A percentile compares a stretch with the other conserved stretches of the same genome.
phyloP scores from a whole-genome alignment of 2,797 vertebrate genomes.

The Hylomyscus alleni region DNA sequence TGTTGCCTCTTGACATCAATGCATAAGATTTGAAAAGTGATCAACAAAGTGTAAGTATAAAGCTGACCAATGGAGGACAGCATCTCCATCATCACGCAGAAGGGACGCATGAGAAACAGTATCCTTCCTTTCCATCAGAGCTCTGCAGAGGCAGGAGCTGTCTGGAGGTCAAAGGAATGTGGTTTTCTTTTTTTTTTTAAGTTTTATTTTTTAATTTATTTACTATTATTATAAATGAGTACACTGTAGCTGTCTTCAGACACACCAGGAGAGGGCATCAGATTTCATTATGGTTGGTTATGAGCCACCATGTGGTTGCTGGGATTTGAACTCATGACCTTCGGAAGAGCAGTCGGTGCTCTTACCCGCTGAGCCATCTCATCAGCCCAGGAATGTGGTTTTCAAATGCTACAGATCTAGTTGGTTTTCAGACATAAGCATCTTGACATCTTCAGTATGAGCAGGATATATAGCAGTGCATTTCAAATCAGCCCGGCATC shows the following conservation, averaged over 20 bases:
- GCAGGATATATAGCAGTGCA: slow-evolving; percentile 12
- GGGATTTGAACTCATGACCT: no score
- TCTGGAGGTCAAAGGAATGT: slow-evolving; percentile 12
- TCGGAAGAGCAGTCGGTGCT: no score
- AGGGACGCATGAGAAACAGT: slow-evolving; percentile 75
- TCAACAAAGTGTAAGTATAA: slow-evolving; percentile 71
- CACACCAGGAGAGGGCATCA: no score
- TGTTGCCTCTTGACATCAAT: slow-evolving; percentile 64
- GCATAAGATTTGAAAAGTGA: slow-evolving; percentile 69
- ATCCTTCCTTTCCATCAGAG: slow-evolving; percentile 68
- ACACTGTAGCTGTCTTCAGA: no score
- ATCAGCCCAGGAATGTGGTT: slow-evolving; percentile 31
- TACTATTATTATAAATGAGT: no score
- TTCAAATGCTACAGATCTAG: slow-evolving; percentile 5
- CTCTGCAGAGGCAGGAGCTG: slow-evolving; percentile 40
- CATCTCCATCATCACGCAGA: slow-evolving; percentile 78
- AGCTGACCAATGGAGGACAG: slow-evolving; percentile 75
- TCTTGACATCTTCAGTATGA: slow-evolving; percentile 17
- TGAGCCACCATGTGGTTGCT: no score
- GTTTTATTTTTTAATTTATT: no score
- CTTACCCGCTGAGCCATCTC: no score
- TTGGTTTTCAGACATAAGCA: slow-evolving; percentile 48
- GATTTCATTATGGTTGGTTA: no score
- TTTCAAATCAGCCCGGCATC: neutral
- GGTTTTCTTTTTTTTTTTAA: no score